Conservation (phyloP, 2,113 vertebrate genomes). For the Entelurus aequoreus region DNA sequence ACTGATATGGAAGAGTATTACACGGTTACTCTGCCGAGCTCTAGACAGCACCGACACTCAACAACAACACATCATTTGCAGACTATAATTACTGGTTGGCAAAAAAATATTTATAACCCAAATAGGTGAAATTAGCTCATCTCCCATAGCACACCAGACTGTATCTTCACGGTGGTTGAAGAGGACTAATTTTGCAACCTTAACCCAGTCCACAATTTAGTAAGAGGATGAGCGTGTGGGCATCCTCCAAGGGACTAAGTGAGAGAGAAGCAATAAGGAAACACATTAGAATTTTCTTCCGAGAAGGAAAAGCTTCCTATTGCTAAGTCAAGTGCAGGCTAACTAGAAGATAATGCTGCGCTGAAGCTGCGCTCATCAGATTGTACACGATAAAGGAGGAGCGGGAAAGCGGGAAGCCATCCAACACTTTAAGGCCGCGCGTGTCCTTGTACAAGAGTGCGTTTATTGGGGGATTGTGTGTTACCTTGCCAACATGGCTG, state of each 20-base stretch:
- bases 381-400: slow-evolving; percentile 34
- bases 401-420: slow-evolving; percentile 24
- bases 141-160: no score
- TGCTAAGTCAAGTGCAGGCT: slow-evolving; percentile 26
- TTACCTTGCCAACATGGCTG: slow-evolving; percentile 29
- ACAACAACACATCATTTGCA: no score
- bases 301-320: slow-evolving; percentile 30
- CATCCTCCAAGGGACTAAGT: background rate
- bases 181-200: background rate
- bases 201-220: no score
- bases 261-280: background rate
- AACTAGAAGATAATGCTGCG: slow-evolving; percentile 26
- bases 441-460: slow-evolving; percentile 20
- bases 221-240: background rate
- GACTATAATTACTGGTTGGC: no score
- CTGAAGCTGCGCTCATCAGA: slow-evolving; percentile 45
- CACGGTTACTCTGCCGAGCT: no score
- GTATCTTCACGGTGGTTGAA: no score
- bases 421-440: slow-evolving; percentile 24
- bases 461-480: slow-evolving; percentile 13
- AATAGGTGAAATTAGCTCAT: no score
- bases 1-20: no score
- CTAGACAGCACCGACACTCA: no score
- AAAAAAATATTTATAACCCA: no score
- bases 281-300: background rate